Conservation (phyloP, 2,797 vertebrate genomes). For the Cichlasoma orientale region DNA sequence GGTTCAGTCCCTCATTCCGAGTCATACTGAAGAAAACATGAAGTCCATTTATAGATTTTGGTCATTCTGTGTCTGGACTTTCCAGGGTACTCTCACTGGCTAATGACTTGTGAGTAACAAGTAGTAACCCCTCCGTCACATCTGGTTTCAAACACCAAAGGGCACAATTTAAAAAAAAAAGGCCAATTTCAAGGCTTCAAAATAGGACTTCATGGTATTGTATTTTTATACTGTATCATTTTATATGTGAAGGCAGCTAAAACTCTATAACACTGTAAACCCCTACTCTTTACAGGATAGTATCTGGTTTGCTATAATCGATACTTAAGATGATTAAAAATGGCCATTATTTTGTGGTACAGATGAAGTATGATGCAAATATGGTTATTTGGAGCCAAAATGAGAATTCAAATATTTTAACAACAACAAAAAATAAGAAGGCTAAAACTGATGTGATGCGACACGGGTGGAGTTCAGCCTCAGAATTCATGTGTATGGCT, state of each 20-base stretch:
- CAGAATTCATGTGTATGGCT: background rate
- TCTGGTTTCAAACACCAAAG: too few relatives aligned
- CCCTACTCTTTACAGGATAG: background rate
- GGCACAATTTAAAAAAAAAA: too few relatives aligned
- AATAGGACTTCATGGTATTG: too few relatives aligned
- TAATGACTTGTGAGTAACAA: too few relatives aligned
- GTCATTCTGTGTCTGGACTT: too few relatives aligned
- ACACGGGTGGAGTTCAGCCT: background rate
- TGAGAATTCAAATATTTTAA: background rate
- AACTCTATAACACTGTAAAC: background rate
- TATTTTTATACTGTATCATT: too few relatives aligned
- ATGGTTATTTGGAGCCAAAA: background rate
- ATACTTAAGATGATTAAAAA: background rate
- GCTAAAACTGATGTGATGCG: slow-evolving; percentile 18
- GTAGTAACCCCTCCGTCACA: too few relatives aligned
- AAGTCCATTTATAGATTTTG: background rate
- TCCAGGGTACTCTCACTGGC: too few relatives aligned
- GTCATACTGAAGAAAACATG: background rate
- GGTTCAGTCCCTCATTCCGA: background rate
- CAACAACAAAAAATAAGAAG: background rate
- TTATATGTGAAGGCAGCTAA: too few relatives aligned
- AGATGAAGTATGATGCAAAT: slow-evolving; percentile 15
- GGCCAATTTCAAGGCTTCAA: too few relatives aligned
- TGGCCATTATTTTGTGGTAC: background rate
- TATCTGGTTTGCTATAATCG: background rate